These are phyloP conservation scores for Chrysolina haemoptera DNA, from an alignment of 2,888 invertebrate genomes.

Conservation along the genomic window DNA sequence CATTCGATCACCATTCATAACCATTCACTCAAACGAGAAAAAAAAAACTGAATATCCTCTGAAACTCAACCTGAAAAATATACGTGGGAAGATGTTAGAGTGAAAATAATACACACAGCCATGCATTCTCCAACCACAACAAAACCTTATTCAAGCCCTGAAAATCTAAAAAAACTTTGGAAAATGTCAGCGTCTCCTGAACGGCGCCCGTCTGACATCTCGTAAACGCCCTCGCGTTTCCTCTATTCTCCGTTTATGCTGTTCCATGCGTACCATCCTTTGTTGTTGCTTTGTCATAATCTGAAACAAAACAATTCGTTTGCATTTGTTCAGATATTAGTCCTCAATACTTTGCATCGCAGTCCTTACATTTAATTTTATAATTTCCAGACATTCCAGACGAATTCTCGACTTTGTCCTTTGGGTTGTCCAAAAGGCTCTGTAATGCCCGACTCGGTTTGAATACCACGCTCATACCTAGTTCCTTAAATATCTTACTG, in stretches of 20 bases:
- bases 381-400: no score
- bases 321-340: not conserved
- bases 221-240: slow-evolving; percentile 71
- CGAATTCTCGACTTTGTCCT: no score
- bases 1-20: slow-evolving; percentile 34
- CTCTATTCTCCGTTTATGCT: slow-evolving; percentile 85
- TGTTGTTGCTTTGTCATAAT: slow-evolving; percentile 92
- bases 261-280: slow-evolving; percentile 88
- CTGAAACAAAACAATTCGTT: slow-evolving; percentile 70
- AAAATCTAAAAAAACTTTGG: slow-evolving; percentile 48
- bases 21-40: slow-evolving; percentile 32
- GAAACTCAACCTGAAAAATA: slow-evolving; percentile 24
- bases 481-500: no score
- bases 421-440: no score
- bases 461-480: no score
- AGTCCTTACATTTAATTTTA: no score
- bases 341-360: no score
- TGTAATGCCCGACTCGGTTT: no score
- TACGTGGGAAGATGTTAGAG: slow-evolving; percentile 25
- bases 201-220: slow-evolving; percentile 54
- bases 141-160: slow-evolving; percentile 49
- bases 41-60: slow-evolving; percentile 1
- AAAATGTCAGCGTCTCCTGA: slow-evolving; percentile 62
- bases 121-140: slow-evolving; percentile 37
- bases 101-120: slow-evolving; percentile 26